Evolutionary conservation across 2,888 invertebrate species (phyloP).

Genomic region (Sinelater perroti): DNA sequence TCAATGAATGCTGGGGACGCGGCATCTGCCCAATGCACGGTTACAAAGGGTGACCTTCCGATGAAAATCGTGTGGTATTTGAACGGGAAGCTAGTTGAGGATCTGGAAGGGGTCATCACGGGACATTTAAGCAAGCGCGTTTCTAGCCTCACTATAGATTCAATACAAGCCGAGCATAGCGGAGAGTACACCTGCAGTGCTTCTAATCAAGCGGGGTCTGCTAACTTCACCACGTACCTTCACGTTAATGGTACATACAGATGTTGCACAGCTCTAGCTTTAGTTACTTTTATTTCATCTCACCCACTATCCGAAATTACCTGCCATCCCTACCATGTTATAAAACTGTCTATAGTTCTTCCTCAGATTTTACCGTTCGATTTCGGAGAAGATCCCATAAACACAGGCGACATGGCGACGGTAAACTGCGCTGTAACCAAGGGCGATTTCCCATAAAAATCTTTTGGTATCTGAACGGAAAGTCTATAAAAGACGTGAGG

Average conservation of each 20-base stretch:
- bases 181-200: constrained; percentile 79
- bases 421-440: constrained; percentile 73
- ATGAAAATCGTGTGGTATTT: constrained; percentile 75
- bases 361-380: constrained; percentile 75
- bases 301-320: too few species aligned
- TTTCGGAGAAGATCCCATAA: constrained; percentile 73
- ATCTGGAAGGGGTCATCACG: constrained; percentile 64
- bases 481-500: constrained; percentile 58
- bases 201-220: constrained; percentile 72
- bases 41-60: constrained; percentile 78
- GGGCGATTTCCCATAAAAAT: constrained; percentile 77
- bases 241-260: constrained; percentile 45
- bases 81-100: constrained; percentile 64
- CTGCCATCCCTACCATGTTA: constrained; percentile 57
- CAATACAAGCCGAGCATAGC: constrained; percentile 74
- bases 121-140: constrained; percentile 70
- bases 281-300: too few species aligned
- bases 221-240: constrained; percentile 56
- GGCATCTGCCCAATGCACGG: constrained; percentile 73
- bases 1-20: constrained; percentile 75
- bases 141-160: constrained; percentile 75
- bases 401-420: constrained; percentile 73
- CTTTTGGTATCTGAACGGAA: constrained; percentile 74
- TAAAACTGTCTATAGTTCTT: constrained; percentile 67
- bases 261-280: too few species aligned